Evolutionary conservation across 2,888 invertebrate species (phyloP).

Genomic region (Carcina quercana): DNA sequence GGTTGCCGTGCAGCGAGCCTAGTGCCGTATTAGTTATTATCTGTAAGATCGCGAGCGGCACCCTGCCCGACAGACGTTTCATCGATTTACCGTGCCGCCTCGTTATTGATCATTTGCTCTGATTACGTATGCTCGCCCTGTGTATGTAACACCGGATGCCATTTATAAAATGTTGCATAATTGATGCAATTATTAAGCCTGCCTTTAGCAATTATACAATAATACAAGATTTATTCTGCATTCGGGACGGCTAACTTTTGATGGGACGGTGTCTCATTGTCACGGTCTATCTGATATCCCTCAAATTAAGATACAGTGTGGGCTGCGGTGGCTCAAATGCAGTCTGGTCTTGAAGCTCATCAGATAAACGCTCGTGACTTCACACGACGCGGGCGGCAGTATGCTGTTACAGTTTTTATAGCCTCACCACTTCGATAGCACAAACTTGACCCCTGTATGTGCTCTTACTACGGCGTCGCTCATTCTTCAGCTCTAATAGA

Average conservation of each 20-base stretch:
- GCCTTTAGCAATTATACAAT: slow-evolving; percentile 16
- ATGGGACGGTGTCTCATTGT: slow-evolving; percentile 2
- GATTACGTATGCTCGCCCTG: slow-evolving; percentile 31
- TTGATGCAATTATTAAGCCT: slow-evolving; percentile 29
- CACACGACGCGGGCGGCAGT: slow-evolving; percentile 27
- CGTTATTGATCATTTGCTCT: slow-evolving; percentile 41
- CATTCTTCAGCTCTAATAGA: slow-evolving; percentile 3
- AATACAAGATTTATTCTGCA: slow-evolving; percentile 18
- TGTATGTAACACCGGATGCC: slow-evolving; percentile 28
- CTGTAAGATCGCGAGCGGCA: slow-evolving; percentile 30
- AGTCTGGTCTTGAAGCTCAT: slow-evolving; percentile 28
- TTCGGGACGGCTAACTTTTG: slow-evolving; percentile 18
- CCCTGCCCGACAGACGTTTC: slow-evolving; percentile 31
- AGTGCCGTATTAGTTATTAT: slow-evolving; percentile 48
- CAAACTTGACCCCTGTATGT: slow-evolving; percentile 18
- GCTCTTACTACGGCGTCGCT: slow-evolving; percentile 7
- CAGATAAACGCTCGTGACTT: slow-evolving; percentile 39
- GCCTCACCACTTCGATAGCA: slow-evolving; percentile 17
- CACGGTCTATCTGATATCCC: slow-evolving; percentile 15
- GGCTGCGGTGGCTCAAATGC: slow-evolving; percentile 12
- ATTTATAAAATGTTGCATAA: slow-evolving; percentile 36
- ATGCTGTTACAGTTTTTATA: slow-evolving; percentile 28
- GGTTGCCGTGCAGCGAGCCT: slow-evolving; percentile 28
- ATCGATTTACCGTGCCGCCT: slow-evolving; percentile 39
- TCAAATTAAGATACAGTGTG: slow-evolving; percentile 10